These are phyloP conservation scores for Tapirus indicus DNA, from an alignment of 2,797 vertebrate genomes.

Conservation along the genomic window DNA sequence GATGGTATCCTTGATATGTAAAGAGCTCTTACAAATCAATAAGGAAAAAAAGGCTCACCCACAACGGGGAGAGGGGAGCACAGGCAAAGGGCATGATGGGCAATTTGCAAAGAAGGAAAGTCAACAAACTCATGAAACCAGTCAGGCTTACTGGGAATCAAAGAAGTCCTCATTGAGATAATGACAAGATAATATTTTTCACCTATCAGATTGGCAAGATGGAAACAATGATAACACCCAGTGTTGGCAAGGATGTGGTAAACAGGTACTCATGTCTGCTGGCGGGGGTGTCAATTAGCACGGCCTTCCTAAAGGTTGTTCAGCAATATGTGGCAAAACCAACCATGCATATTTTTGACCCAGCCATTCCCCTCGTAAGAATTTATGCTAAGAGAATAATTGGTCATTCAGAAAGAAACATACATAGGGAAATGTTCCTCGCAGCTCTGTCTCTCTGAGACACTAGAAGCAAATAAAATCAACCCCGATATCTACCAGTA, in stretches of 20 bases:
- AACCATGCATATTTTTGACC: not conserved
- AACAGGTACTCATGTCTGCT: not conserved
- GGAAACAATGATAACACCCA: not conserved
- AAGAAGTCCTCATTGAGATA: not conserved
- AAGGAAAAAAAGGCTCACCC: not conserved
- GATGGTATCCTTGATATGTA: not conserved
- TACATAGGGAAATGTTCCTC: not conserved
- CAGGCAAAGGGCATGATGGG: not conserved
- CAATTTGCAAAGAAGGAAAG: not conserved
- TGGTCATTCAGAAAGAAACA: not conserved
- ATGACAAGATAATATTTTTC: not conserved
- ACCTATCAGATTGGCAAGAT: not conserved
- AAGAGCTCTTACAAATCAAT: conserved; percentile 3
- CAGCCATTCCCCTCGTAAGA: not conserved
- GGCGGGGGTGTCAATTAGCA: not conserved
- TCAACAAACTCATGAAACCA: not conserved
- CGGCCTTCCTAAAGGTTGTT: not conserved
- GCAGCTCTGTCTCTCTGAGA: not conserved
- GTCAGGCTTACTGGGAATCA: not conserved
- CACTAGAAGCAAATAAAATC: not conserved
- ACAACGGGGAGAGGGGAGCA: not conserved
- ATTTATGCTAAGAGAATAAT: not conserved
- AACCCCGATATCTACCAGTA: fast-evolving
- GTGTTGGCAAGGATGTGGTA: not conserved
- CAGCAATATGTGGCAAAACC: not conserved